phyloP scores from a whole-genome alignment of 2,113 vertebrate species.

The Hoplias malabaricus region DNA sequence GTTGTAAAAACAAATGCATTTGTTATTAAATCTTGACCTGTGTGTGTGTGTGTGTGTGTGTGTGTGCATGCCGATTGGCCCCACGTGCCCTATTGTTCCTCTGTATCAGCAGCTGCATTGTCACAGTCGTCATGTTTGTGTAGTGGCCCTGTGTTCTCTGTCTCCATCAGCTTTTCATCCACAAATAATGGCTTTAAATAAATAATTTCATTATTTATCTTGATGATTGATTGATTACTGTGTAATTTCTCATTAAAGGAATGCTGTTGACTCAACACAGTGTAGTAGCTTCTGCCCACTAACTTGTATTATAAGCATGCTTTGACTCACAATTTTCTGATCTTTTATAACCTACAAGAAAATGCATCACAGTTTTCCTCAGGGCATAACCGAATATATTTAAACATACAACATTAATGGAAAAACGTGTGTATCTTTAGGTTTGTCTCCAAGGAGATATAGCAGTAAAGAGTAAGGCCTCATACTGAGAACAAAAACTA shows the following conservation, averaged over 20 bases:
- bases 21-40: constrained; percentile 2
- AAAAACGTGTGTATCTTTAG: neutral
- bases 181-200: neutral
- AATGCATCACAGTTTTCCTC: too few relatives aligned
- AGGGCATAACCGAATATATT: too few relatives aligned
- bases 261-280: neutral
- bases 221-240: too few relatives aligned
- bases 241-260: neutral
- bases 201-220: neutral
- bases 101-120: constrained; percentile 39
- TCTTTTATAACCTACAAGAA: too few relatives aligned
- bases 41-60: constrained; percentile 11
- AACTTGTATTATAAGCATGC: neutral
- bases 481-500: neutral
- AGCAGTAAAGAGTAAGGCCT: neutral
- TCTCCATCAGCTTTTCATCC: neutral
- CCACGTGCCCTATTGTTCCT: constrained; percentile 44
- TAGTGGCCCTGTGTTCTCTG: constrained; percentile 25
- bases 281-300: neutral
- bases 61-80: constrained; percentile 29
- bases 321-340: neutral
- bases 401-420: too few relatives aligned
- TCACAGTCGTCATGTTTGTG: constrained; percentile 43
- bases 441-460: neutral
- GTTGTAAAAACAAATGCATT: too few relatives aligned